Evolutionary conservation across 2,888 invertebrate species (phyloP).

Genomic region (Ernsta delagoae): DNA sequence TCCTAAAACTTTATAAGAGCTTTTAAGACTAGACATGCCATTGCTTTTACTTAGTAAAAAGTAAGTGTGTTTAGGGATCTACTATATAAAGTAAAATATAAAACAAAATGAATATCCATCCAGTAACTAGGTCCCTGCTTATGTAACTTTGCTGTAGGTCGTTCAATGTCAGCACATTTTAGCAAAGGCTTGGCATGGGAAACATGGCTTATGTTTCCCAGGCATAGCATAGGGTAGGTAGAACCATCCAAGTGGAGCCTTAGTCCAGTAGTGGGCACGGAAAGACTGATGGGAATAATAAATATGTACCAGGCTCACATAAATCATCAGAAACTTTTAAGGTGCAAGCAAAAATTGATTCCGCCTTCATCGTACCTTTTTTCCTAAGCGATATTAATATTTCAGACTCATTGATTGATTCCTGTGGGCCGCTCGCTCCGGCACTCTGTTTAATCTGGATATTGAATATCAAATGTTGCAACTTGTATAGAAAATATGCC

Average conservation of each 20-base stretch:
- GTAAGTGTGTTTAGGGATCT: neutral
- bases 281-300: neutral
- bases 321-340: neutral
- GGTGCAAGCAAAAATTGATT: neutral
- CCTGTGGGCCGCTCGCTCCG: constrained; percentile 4
- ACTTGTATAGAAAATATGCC: neutral
- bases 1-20: neutral
- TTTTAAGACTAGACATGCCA: neutral
- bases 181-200: too few relatives aligned
- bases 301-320: neutral
- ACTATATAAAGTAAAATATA: neutral
- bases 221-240: too few relatives aligned
- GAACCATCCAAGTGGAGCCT: too few relatives aligned
- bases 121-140: too few relatives aligned
- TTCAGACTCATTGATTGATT: constrained; percentile 1
- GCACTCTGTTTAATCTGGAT: constrained; percentile 8
- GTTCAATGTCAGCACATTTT: too few relatives aligned
- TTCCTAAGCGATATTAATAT: constrained; percentile 7
- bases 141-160: too few relatives aligned
- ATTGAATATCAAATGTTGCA: constrained; percentile 5
- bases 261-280: too few relatives aligned
- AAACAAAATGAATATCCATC: too few relatives aligned
- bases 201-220: too few relatives aligned
- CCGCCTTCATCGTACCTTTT: neutral
- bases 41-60: neutral